Evolutionary conservation across 2,888 invertebrate species (phyloP).

Genomic region (Calameuta pallipes): DNA sequence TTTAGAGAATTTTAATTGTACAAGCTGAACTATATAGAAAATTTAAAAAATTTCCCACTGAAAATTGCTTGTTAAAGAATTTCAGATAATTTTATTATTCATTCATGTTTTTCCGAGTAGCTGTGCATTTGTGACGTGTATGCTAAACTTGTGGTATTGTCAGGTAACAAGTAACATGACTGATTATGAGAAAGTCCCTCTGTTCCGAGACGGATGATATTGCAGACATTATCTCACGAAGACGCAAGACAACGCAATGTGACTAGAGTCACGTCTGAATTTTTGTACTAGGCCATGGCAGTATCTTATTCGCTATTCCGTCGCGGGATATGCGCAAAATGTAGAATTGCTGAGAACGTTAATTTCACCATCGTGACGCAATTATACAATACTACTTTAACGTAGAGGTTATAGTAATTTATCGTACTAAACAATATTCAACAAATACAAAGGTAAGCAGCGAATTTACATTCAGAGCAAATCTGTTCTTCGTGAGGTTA

Average conservation of each 20-base stretch:
- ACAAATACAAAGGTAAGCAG: neutral
- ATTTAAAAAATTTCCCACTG: neutral
- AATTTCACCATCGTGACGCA: slow-evolving; percentile 18
- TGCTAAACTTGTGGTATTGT: neutral
- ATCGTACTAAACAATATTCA: neutral
- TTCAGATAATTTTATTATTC: neutral
- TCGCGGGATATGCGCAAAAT: slow-evolving; percentile 10
- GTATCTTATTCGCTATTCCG: slow-evolving; percentile 3
- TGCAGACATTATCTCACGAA: neutral
- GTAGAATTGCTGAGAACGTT: neutral
- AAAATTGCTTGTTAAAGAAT: neutral
- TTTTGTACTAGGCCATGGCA: slow-evolving; percentile 29
- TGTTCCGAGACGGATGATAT: neutral
- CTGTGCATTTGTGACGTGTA: neutral
- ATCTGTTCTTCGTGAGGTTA: neutral
- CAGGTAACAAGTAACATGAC: neutral
- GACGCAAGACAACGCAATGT: neutral
- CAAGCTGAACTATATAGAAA: neutral
- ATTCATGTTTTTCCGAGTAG: neutral
- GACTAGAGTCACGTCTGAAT: slow-evolving; percentile 37
- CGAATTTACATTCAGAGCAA: neutral
- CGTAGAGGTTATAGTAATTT: neutral
- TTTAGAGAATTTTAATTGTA: neutral
- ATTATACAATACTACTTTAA: slow-evolving; percentile 8
- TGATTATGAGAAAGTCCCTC: neutral